Conservation (phyloP, 2,888 invertebrate species). For the Lysandra bellargus region DNA sequence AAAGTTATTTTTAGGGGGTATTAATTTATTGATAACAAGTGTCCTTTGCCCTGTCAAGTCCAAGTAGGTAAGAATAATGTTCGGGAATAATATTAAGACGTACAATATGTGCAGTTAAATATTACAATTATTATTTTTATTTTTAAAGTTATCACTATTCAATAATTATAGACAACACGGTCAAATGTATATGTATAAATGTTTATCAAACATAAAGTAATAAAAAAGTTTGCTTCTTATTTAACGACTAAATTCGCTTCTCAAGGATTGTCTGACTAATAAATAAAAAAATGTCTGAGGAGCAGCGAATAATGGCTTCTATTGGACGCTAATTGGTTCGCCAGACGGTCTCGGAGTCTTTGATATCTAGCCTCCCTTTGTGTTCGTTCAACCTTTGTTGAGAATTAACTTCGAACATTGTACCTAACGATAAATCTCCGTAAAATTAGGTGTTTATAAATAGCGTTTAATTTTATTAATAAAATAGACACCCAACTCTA, state of each 20-base stretch:
- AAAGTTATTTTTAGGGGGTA: neutral
- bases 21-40: slow-evolving; percentile 6
- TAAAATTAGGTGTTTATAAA: neutral
- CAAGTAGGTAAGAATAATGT: neutral
- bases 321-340: slow-evolving; percentile 67
- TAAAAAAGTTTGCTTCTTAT: neutral
- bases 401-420: slow-evolving; percentile 2
- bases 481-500: slow-evolving; percentile 29
- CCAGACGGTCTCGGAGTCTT: slow-evolving; percentile 60
- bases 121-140: neutral
- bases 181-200: neutral
- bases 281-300: slow-evolving; percentile 59
- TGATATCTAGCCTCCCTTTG: slow-evolving; percentile 46
- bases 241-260: slow-evolving; percentile 57
- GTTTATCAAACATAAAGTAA: neutral
- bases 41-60: neutral
- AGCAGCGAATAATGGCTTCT: slow-evolving; percentile 63
- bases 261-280: slow-evolving; percentile 52
- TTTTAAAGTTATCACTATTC: neutral
- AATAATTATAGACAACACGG: neutral
- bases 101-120: neutral
- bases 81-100: neutral
- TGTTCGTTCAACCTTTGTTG: slow-evolving; percentile 34
- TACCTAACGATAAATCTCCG: slow-evolving; percentile 2
- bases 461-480: neutral